A percentile compares a stretch with the other conserved stretches of the same genome.
Evolutionary conservation across 1,140 invertebrate genomes (phyloP).

Genomic region (Medauroidea extradentata): DNA sequence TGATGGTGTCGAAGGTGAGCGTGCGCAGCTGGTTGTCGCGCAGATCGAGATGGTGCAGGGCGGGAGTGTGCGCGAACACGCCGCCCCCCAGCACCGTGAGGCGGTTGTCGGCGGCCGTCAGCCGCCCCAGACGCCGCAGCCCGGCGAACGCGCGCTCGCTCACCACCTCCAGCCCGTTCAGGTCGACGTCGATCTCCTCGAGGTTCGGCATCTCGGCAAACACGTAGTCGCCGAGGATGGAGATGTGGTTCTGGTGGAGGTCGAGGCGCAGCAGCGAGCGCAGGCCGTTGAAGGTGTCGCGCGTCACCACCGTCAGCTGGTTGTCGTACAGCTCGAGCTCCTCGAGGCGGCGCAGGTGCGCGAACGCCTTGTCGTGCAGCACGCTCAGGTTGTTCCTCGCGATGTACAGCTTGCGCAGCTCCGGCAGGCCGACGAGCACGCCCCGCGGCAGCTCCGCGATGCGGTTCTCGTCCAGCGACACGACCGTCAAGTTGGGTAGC

Average conservation of each 20-base stretch:
- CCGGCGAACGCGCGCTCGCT: slow-evolving; percentile 66
- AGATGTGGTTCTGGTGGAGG: slow-evolving; percentile 62
- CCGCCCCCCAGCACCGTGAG: slow-evolving; percentile 58
- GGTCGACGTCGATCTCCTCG: slow-evolving; percentile 63
- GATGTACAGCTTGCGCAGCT: slow-evolving; percentile 59
- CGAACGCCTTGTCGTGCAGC: slow-evolving; percentile 66
- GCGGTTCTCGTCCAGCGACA: slow-evolving; percentile 66
- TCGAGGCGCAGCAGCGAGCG: slow-evolving; percentile 59
- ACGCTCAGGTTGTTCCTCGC: slow-evolving; percentile 67
- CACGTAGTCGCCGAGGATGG: slow-evolving; percentile 64
- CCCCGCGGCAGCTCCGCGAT: slow-evolving; percentile 64
- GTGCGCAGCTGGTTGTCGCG: slow-evolving; percentile 65
- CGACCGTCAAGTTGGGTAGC: slow-evolving; percentile 56
- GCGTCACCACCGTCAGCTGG: slow-evolving; percentile 60
- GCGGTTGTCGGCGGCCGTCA: slow-evolving; percentile 70
- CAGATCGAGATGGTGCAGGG: slow-evolving; percentile 64
- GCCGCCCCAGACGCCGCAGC: slow-evolving; percentile 58
- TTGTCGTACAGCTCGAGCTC: slow-evolving; percentile 67
- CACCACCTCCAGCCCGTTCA: slow-evolving; percentile 64
- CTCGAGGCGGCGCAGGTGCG: slow-evolving; percentile 55
- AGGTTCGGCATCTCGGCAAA: slow-evolving; percentile 69
- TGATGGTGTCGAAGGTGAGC: slow-evolving; percentile 65
- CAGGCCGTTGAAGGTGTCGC: slow-evolving; percentile 65
- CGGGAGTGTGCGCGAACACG: slow-evolving; percentile 58
- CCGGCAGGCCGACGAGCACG: slow-evolving; percentile 63